Evolutionary conservation across 2,113 vertebrate species (phyloP), one percentile per base, ranked within the genome.

Genomic region (Lagopus leucura): DNA sequence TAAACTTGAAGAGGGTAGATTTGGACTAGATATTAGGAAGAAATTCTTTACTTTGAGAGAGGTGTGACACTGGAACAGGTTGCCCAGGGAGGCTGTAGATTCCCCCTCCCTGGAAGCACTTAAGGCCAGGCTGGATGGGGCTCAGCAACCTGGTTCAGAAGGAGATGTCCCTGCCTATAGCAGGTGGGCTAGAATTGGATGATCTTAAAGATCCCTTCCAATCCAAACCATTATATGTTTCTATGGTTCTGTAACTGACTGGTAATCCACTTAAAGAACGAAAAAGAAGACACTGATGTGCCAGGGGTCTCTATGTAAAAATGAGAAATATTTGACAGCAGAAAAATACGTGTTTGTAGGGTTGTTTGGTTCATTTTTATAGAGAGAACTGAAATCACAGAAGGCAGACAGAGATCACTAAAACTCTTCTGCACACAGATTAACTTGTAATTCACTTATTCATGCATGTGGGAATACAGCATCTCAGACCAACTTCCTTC

Each of bases 391-490:
- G 87, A 95, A 97, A 94, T 90, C 84, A 93, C 38, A 22, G 92
- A 95, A 97, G 94, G 95, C 95, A 95, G 79, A 91, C 95, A 95
- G 79, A 91, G 92, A 97, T 93, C 96, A 96, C 96, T 92, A 94
- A 97, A 97, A 96, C 77, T 92, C 92, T 86, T 97, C 95, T 97
- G 94, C 95, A 96, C 94, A 89, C 92, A 97, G 97, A 98, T 98
- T 97, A 98, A 97, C 93, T 97, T 96, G 95, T 98, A 97, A 98
- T 98, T 97, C 97, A 96, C 96, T 98, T 97, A 97, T 86, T 94
- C 47, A 66, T 83, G 76, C 97, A 81, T 94, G 83, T 96, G 96
- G 94, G 96, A 96, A 96, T 96, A 95, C 80, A 87, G 94, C 65
- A 97, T 90, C 94, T 96, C 92, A 93, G 50, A 80, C 91, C 75